Percentiles rank a stretch among this genome's conserved stretches.
These are phyloP conservation scores for Botrylloides violaceus DNA, from an alignment of 23 tunicate genomes.

Conservation along the genomic window DNA sequence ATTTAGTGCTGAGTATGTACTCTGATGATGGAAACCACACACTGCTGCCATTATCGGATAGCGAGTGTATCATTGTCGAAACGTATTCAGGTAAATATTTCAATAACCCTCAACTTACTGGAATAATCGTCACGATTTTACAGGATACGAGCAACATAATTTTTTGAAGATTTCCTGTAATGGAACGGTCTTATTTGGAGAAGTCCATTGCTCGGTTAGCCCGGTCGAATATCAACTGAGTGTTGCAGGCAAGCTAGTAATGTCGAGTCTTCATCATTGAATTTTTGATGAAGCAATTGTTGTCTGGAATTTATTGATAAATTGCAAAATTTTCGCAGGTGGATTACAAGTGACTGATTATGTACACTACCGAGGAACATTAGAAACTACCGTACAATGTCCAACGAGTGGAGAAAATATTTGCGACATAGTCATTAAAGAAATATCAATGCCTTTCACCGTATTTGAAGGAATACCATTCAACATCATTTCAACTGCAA, in stretches of 20 bases:
- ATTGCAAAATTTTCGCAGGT: too few species aligned
- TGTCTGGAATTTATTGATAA: too few species aligned
- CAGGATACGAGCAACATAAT: not conserved
- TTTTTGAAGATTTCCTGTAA: not conserved
- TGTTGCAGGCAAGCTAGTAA: not conserved
- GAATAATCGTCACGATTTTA: too few species aligned
- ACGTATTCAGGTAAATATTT: not conserved
- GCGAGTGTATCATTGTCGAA: not conserved
- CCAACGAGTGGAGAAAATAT: not conserved
- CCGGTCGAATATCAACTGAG: not conserved
- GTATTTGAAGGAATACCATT: not conserved
- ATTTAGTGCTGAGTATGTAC: not conserved
- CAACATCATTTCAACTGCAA: too few species aligned
- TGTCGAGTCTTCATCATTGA: too few species aligned
- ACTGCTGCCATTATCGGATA: not conserved
- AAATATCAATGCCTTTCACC: not conserved
- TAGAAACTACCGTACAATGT: not conserved
- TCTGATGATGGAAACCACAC: not conserved
- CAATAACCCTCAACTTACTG: too few species aligned
- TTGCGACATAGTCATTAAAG: not conserved
- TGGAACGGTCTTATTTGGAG: not conserved
- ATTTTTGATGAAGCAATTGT: too few species aligned
- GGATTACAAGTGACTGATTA: not conserved
- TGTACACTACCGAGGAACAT: not conserved
- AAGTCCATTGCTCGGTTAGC: not conserved